These are phyloP conservation scores for Cardiocondyla obscurior DNA, from an alignment of 1,140 invertebrate genomes.

Conservation along the genomic window DNA sequence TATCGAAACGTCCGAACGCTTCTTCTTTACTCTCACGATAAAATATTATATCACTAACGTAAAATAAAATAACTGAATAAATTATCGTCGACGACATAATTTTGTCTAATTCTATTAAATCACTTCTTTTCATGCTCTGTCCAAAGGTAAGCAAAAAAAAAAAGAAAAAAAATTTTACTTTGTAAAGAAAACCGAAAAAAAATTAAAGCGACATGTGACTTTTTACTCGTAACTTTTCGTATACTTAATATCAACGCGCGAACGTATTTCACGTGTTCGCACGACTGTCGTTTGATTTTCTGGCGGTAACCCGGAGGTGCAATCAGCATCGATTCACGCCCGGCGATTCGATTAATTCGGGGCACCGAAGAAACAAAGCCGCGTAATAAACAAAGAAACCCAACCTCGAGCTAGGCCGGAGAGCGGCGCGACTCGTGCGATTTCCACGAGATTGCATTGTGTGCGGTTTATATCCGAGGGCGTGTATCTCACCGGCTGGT, in stretches of 20 bases:
- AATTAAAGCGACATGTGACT: no score
- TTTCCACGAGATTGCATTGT: slow-evolving; percentile 47
- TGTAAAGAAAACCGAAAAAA: not conserved
- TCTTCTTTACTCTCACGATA: not conserved
- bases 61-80: not conserved
- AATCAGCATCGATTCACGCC: slow-evolving; percentile 51
- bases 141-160: not conserved
- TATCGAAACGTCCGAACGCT: not conserved
- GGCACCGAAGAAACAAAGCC: slow-evolving; percentile 49
- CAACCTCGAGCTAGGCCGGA: not conserved
- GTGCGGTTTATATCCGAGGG: slow-evolving; percentile 42
- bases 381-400: slow-evolving; percentile 53
- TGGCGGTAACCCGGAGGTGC: not conserved
- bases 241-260: not conserved
- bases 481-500: slow-evolving; percentile 32
- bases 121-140: not conserved
- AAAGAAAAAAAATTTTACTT: not conserved
- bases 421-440: not conserved
- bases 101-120: not conserved
- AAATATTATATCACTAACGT: not conserved
- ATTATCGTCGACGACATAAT: not conserved
- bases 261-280: not conserved
- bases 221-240: not conserved
- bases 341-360: slow-evolving; percentile 49
- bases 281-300: slow-evolving; percentile 28